Evolutionary conservation across 2,888 invertebrate species (phyloP), one percentile per base, ranked within the genome.

Genomic region (Drosophila quinaria): DNA sequence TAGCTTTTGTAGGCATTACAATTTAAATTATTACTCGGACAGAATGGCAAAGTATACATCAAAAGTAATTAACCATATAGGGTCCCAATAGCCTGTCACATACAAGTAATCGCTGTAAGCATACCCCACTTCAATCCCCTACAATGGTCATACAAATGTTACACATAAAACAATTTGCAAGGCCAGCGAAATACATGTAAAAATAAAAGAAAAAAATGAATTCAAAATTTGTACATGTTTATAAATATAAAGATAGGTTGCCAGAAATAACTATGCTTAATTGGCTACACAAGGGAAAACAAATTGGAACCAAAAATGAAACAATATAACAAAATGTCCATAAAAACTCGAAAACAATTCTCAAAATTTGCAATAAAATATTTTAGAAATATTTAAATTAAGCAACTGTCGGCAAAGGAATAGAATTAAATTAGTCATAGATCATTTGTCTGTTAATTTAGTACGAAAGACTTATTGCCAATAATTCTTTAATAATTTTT

Each of bases 251-350:
- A 15, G 22, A 46, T 56, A 46, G 35, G 33, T 46, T 44, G 46
- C 33, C 46, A n/a, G 35, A 46, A 42, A 44, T 42, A 42, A 42
- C 17, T 55, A 33, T 33, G 42, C 42, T 19, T 55, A 54, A 29
- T 54, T 41, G 29, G 17, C 19, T 19, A 10, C 3, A 3, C 17
- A 9, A 13, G 13, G 10, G 9, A 31, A 50, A 11, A 15, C 22
- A 47, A 31, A 19, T 11, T 3, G 6, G n/a, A 29, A 22, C 4
- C 15, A 11, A n/a, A 51, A 51, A 37, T 35, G n/a, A n/a, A 9
- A 3, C 37, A 15, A 15, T 11, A 9, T 3, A 39, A 9, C 15
- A 0, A 29, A 47, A 25, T 47, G 1, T 47, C n/a, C 9, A 25
- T 15, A 9, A 4, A 25, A 15, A 29, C 10, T 39, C 39, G 4